A percentile compares a stretch with the other conserved stretches of the same genome.
phyloP scores from a whole-genome alignment of 2,888 invertebrate genomes.

The Magallana nippona region DNA sequence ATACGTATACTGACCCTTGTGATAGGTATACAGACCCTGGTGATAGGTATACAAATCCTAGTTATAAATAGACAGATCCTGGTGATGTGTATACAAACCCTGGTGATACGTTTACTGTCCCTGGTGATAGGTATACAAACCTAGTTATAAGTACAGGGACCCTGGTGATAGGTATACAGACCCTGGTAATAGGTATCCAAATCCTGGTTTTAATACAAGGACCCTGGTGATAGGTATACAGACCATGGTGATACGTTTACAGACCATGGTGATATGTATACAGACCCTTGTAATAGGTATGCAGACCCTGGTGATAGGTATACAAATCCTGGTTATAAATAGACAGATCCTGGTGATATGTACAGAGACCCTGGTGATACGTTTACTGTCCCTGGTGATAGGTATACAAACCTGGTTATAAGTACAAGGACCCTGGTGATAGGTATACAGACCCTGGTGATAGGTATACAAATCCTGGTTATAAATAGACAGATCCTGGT shows the following conservation, averaged over 20 bases:
- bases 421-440: background rate
- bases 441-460: conserved; percentile 16
- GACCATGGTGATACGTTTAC: conserved; percentile 23
- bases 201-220: no score
- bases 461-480: conserved; percentile 5
- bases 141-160: no score
- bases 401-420: no score
- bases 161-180: background rate
- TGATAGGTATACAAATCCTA: conserved; percentile 23
- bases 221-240: background rate
- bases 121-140: no score
- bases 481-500: background rate
- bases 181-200: background rate
- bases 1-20: background rate
- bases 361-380: no score
- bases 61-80: no score
- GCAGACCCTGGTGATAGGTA: conserved; percentile 8
- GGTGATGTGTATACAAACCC: background rate
- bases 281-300: background rate
- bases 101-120: background rate
- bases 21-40: conserved; percentile 23
- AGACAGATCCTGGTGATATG: background rate
- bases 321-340: conserved; percentile 5
- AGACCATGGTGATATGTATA: no score
- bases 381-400: background rate